Evolutionary conservation across 2,113 vertebrate species (phyloP).

Genomic region (Anarhynchus alexandrinus): DNA sequence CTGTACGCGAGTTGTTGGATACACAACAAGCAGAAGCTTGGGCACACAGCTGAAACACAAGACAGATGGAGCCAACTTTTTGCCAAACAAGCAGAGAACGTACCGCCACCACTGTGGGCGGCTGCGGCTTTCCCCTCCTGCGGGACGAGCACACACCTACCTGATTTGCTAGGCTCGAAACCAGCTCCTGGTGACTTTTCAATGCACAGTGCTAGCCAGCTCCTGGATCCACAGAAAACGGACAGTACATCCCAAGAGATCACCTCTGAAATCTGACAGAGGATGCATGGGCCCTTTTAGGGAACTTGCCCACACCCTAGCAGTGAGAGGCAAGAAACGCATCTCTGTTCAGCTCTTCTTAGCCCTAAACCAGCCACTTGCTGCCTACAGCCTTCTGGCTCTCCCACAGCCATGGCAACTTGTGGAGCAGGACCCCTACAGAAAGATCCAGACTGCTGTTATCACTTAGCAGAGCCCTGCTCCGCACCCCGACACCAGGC

Average conservation of each 20-base stretch:
- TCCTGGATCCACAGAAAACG: background rate
- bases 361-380: background rate
- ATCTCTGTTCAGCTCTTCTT: background rate
- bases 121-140: background rate
- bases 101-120: fast-evolving
- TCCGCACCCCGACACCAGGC: fast-evolving
- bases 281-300: background rate
- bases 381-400: background rate
- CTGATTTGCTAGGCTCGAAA: background rate
- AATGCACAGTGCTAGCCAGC: fast-evolving
- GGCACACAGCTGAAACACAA: background rate
- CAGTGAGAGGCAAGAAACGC: fast-evolving
- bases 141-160: fast-evolving
- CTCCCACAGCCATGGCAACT: background rate
- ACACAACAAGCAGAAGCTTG: background rate
- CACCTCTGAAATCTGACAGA: background rate
- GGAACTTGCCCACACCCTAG: background rate
- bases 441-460: background rate
- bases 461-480: background rate
- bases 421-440: background rate
- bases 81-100: background rate
- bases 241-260: background rate
- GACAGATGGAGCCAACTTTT: background rate
- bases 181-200: background rate
- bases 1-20: background rate